A percentile compares a stretch with the other conserved stretches of the same genome.
Evolutionary conservation across 2,113 vertebrate species (phyloP).

Genomic region (Mustela lutreola): DNA sequence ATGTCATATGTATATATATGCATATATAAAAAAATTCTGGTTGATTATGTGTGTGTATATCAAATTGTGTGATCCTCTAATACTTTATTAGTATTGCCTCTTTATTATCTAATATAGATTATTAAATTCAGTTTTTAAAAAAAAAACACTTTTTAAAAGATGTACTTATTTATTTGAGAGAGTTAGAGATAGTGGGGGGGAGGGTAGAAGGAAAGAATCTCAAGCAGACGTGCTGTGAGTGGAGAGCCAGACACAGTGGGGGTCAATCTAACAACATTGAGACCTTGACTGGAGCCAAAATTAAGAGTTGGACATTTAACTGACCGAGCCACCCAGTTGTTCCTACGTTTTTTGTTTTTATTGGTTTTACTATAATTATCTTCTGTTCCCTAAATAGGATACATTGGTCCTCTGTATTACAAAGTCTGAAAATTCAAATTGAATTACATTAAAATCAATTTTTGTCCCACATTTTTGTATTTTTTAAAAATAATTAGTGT

Average conservation of each 20-base stretch:
- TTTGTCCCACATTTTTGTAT: background rate
- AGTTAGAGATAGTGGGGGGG: background rate
- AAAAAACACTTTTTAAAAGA: background rate
- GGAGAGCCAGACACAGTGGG: background rate
- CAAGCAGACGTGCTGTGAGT: background rate
- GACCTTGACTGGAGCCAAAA: background rate
- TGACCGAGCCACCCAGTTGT: background rate
- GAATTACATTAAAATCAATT: background rate
- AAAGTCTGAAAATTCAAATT: slow-evolving; percentile 3
- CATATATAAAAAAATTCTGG: background rate
- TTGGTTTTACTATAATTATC: background rate
- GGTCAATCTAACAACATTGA: background rate
- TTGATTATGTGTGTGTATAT: background rate
- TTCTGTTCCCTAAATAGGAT: background rate
- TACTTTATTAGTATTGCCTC: background rate
- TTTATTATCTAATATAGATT: background rate
- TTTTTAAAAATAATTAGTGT: background rate
- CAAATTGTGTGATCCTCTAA: background rate
- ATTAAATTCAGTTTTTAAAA: background rate
- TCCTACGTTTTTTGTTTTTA: background rate
- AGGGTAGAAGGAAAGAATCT: background rate
- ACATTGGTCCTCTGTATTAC: background rate
- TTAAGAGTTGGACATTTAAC: background rate
- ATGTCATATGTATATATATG: background rate
- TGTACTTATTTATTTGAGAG: background rate